Base-by-base conservation (phyloP, 2,797 vertebrate species). In the Acanthis flammea region DNA sequence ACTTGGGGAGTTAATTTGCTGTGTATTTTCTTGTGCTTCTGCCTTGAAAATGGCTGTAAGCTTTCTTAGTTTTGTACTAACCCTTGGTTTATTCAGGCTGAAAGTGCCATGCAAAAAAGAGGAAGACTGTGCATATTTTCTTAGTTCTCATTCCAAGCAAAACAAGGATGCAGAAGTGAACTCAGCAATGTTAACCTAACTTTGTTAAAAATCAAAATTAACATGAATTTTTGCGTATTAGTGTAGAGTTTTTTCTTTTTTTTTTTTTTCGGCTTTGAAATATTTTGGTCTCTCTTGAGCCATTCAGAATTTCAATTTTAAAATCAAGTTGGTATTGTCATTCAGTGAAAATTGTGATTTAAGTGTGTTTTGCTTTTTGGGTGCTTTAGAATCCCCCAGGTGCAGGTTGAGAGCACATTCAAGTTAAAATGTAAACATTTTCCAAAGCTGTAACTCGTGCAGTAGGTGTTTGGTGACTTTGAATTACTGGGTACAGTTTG, bases 381-480 rank as follows among this genome's bases (percentile, higher is more conserved):
- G 47, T 66, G 50, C 62, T 88, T 91, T 84, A 57, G 73, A 91
- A 72, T 90, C 89, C 79, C 73, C 66, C 73, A 81, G 47, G 51
- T 80, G 25, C 37, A 71, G 62, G 48, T 45, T 68, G 28, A 33
- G 83, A 33, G 17, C 28, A 8, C 0, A 2, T 90, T 91, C 39
- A 67, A 91, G 45, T 85, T 71, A 50, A 94, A 94, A 90, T 47
- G n/a, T 21, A 92, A 94, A 84, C 73, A 91, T 94, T 94, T 95
- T 88, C 62, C 85, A 81, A 51, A 84, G 54, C 68, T 84, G 14
- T 83, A 71, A 37, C 58, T 91, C 76, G 30, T 77, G 62, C 58
- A 71, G 70, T 68, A 68, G 61, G 44, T 90, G 61, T 63, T 90
- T 80, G 60, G 53, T 91, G 47, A 35, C 63, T 68, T 39, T 67